A percentile compares a stretch with the other conserved stretches of the same genome.
phyloP scores from a whole-genome alignment of 2,113 vertebrate species.

The cattle (Bos taurus) region DNA sequence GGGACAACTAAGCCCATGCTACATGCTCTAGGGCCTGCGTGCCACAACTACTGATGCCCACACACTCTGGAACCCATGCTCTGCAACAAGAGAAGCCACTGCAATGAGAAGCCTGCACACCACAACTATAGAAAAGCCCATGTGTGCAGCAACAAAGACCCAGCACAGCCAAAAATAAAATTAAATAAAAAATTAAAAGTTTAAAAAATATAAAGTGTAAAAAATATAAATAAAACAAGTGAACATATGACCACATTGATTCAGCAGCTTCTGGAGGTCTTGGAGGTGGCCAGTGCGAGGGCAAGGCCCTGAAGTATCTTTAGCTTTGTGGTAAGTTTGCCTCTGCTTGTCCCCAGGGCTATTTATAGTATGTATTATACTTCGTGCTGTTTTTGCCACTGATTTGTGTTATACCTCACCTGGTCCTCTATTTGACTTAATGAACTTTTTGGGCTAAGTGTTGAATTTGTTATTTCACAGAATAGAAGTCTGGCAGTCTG shows the following conservation, averaged over 20 bases:
- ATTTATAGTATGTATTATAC: neutral
- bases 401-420: neutral
- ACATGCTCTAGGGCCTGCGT: accelerated
- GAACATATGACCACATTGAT: neutral
- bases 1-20: neutral
- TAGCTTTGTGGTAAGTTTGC: neutral
- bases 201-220: no score
- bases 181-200: neutral
- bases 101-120: neutral
- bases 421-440: neutral
- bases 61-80: neutral
- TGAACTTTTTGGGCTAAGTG: neutral
- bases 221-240: neutral
- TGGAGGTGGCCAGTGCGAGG: neutral
- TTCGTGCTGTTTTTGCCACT: neutral
- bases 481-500: neutral
- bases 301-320: neutral
- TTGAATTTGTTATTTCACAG: neutral
- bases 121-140: neutral
- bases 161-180: neutral
- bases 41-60: neutral
- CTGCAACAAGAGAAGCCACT: neutral
- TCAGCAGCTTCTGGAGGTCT: neutral
- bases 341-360: neutral
- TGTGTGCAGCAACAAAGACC: neutral